These are phyloP conservation scores for Anseranas semipalmata DNA, from an alignment of 2,113 vertebrate genomes.

Conservation along the genomic window DNA sequence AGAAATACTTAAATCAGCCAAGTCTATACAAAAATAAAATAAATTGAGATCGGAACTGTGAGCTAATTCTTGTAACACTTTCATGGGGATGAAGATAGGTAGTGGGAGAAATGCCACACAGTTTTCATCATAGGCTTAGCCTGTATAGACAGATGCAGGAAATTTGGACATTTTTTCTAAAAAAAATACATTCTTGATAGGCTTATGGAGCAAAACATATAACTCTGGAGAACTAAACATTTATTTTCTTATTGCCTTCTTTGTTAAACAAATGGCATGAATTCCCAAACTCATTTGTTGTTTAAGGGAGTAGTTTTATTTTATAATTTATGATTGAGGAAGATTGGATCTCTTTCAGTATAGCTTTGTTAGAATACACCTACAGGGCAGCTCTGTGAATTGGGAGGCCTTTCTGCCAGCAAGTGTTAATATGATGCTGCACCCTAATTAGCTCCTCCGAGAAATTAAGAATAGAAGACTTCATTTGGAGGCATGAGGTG, in stretches of 20 bases:
- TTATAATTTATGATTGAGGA: neutral
- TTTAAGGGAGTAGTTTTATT: neutral
- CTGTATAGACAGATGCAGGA: neutral
- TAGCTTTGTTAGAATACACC: neutral
- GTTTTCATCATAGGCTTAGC: constrained; percentile 7
- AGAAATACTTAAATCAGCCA: constrained; percentile 26
- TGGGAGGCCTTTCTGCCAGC: neutral
- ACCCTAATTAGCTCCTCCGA: neutral
- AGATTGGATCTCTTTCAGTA: neutral
- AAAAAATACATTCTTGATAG: neutral
- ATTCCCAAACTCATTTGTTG: neutral
- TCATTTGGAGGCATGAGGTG: neutral
- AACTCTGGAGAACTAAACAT: neutral
- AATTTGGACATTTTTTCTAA: neutral
- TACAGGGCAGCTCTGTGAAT: neutral
- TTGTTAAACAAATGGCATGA: neutral
- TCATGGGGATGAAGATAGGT: neutral
- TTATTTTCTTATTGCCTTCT: neutral
- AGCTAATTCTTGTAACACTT: constrained; percentile 21
- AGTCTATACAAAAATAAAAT: neutral
- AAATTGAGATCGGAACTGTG: neutral
- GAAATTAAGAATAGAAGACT: neutral
- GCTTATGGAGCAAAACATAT: neutral
- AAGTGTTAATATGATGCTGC: neutral
- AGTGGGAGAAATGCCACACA: neutral